Conservation (phyloP, 2,888 invertebrate genomes). For the Argynnis bischoffii region DNA sequence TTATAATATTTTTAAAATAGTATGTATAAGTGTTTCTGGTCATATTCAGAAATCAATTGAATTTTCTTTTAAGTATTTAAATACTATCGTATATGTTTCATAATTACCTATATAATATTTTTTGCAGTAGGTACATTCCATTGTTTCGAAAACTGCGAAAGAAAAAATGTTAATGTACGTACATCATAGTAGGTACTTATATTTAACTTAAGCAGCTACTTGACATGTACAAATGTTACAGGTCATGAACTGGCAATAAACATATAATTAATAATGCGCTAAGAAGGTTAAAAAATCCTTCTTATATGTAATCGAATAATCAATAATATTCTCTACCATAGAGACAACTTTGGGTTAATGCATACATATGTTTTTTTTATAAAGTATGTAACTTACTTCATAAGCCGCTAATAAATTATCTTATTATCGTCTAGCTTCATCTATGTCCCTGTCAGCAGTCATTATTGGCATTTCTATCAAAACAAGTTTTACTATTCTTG, state of each 20-base stretch:
- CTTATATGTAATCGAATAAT: conserved; percentile 15
- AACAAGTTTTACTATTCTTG: conserved; percentile 54
- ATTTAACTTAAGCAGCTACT: conserved; percentile 5
- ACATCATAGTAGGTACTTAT: conserved; percentile 1
- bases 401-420: conserved; percentile 49
- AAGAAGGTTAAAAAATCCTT: conserved; percentile 25
- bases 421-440: conserved; percentile 51
- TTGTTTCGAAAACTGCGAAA: conserved; percentile 1
- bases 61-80: no score
- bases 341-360: conserved; percentile 39
- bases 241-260: conserved; percentile 28
- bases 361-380: conserved; percentile 43
- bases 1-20: no score
- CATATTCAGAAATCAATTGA: no score
- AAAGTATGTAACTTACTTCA: conserved; percentile 40
- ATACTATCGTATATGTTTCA: no score
- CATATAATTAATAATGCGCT: conserved; percentile 28
- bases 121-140: neutral
- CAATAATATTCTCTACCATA: conserved; percentile 29
- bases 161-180: conserved; percentile 1
- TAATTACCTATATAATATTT: no score
- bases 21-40: no score
- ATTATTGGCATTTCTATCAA: conserved; percentile 53
- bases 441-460: conserved; percentile 54
- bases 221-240: conserved; percentile 26